Conservation (phyloP, 2,888 invertebrate genomes). For the Mythimna pallens region DNA sequence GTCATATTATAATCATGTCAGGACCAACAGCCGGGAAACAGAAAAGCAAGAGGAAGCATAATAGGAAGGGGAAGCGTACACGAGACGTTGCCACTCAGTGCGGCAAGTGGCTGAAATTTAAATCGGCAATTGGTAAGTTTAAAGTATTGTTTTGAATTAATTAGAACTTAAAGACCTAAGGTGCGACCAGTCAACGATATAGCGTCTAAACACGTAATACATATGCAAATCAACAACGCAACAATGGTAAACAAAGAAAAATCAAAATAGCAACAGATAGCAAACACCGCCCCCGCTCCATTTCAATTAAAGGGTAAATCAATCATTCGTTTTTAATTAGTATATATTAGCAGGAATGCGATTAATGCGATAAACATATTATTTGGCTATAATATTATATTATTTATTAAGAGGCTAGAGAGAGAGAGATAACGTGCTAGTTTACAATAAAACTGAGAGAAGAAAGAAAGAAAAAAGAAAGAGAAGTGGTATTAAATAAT, state of each 20-base stretch:
- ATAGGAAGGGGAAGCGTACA: neutral
- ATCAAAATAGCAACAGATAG: neutral
- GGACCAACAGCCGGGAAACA: neutral
- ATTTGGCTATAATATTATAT: no score
- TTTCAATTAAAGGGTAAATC: neutral
- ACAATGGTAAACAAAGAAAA: neutral
- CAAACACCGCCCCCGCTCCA: neutral
- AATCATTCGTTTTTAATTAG: neutral
- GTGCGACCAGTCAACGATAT: neutral
- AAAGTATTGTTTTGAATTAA: neutral
- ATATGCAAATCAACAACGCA: neutral
- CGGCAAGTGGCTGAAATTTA: conserved; percentile 18
- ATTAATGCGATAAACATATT: neutral
- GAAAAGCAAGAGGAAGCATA: neutral
- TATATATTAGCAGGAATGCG: neutral
- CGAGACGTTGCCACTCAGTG: conserved; percentile 11
- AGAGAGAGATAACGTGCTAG: no score
- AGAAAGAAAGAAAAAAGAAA: no score
- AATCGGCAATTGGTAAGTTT: conserved; percentile 11
- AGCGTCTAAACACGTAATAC: neutral
- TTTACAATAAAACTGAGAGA: no score
- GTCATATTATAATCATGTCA: neutral
- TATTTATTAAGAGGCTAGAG: no score
- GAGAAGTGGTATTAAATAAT: no score
- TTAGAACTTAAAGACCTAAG: neutral